These are phyloP conservation scores for Lobophora halterata DNA, from an alignment of 2,888 invertebrate species.

Conservation along the genomic window DNA sequence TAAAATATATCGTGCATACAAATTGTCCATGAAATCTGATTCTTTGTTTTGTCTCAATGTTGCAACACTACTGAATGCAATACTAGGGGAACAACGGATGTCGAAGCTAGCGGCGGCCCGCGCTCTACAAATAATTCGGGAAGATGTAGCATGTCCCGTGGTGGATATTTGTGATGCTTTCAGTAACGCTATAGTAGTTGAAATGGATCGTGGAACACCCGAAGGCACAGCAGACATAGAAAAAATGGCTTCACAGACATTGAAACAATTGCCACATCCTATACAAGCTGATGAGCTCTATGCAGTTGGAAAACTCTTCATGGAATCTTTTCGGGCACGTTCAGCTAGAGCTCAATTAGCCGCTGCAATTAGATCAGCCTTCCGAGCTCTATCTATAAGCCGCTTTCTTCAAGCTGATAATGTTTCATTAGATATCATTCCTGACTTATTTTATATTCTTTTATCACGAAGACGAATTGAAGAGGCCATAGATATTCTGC, in stretches of 20 bases:
- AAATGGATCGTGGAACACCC: slow-evolving; percentile 58
- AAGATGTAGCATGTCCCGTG: slow-evolving; percentile 56
- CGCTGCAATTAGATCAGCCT: slow-evolving; percentile 60
- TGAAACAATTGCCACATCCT: slow-evolving; percentile 51
- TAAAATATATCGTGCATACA: slow-evolving; percentile 46
- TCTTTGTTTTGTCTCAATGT: slow-evolving; percentile 65
- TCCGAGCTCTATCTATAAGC: slow-evolving; percentile 63
- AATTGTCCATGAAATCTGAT: slow-evolving; percentile 48
- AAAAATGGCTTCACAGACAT: slow-evolving; percentile 48
- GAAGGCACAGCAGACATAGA: slow-evolving; percentile 60
- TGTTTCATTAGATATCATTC: slow-evolving; percentile 64
- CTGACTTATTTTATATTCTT: slow-evolving; percentile 67
- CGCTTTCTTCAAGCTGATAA: slow-evolving; percentile 63
- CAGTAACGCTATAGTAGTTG: slow-evolving; percentile 68
- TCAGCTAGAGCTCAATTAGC: slow-evolving; percentile 55
- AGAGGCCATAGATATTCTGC: slow-evolving; percentile 72
- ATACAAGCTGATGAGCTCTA: slow-evolving; percentile 66
- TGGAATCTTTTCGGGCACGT: slow-evolving; percentile 64
- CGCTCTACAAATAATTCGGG: slow-evolving; percentile 57
- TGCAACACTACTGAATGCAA: slow-evolving; percentile 55
- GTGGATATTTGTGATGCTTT: slow-evolving; percentile 70
- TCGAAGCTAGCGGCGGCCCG: slow-evolving; percentile 51
- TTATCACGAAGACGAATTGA: slow-evolving; percentile 65
- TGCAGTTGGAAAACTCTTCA: slow-evolving; percentile 66
- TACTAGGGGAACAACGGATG: slow-evolving; percentile 53